phyloP scores from a whole-genome alignment of 1,140 invertebrate species.

The Rhagoletis zephyria region DNA sequence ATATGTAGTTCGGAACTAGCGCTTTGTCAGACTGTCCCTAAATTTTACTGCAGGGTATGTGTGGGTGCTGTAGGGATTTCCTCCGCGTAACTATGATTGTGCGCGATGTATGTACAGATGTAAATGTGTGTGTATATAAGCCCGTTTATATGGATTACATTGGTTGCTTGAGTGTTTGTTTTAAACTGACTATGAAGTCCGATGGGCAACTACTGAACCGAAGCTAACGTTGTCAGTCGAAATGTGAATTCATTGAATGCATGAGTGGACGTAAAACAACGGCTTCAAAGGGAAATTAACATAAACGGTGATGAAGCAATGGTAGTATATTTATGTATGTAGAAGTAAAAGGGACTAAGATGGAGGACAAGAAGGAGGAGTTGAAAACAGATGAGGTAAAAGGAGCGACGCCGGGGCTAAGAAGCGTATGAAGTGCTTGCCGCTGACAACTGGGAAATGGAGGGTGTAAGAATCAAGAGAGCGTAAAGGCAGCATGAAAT shows the following conservation, averaged over 20 bases:
- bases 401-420: neutral
- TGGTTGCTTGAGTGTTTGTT: too few relatives aligned
- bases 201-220: conserved; percentile 42
- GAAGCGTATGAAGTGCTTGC: neutral
- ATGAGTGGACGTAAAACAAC: conserved; percentile 44
- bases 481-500: neutral
- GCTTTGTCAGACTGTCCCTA: too few relatives aligned
- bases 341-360: neutral
- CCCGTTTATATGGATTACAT: neutral
- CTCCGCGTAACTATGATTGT: neutral
- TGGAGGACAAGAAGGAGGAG: neutral
- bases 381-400: neutral
- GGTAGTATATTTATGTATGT: neutral
- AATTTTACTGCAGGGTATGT: too few relatives aligned
- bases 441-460: neutral
- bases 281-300: conserved; percentile 49
- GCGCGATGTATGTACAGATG: neutral
- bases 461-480: neutral
- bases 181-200: neutral
- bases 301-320: conserved; percentile 2
- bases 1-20: too few relatives aligned
- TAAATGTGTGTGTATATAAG: neutral
- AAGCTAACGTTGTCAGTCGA: conserved; percentile 42
- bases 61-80: neutral
- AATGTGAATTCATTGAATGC: conserved; percentile 49